Evolutionary conservation across 2,797 vertebrate species (phyloP).

Genomic region (Heterohyrax brucei): DNA sequence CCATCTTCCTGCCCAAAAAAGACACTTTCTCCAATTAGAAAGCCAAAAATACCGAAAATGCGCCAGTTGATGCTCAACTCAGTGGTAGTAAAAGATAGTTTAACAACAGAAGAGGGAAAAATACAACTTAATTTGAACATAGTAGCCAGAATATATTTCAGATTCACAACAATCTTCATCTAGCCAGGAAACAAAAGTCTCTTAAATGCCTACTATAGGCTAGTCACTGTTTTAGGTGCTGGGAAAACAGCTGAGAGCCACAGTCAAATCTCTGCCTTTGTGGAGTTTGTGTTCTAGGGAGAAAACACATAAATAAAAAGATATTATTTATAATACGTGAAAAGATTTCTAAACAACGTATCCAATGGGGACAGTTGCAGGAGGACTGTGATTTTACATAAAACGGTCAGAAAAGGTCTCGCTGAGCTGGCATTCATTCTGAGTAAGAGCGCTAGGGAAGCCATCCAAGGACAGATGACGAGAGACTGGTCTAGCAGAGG

Average conservation of each 20-base stretch:
- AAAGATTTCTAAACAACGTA: neutral
- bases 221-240: neutral
- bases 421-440: neutral
- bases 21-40: constrained; percentile 21
- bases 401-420: neutral
- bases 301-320: neutral
- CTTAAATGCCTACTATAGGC: neutral
- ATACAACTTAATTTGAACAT: neutral
- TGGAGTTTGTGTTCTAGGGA: neutral
- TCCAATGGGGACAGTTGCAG: neutral
- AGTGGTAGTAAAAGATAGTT: neutral
- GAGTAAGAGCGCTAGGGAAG: neutral
- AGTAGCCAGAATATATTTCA: neutral
- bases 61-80: neutral
- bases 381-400: neutral
- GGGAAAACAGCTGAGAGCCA: neutral
- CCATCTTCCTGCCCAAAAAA: neutral
- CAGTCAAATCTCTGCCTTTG: neutral
- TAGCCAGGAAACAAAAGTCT: neutral
- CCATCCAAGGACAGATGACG: neutral
- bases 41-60: constrained; percentile 31
- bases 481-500: neutral
- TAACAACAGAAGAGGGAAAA: constrained; percentile 16
- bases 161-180: constrained; percentile 11
- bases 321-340: neutral